Conservation (phyloP, 2,113 vertebrate genomes). For the Python bivittatus region DNA sequence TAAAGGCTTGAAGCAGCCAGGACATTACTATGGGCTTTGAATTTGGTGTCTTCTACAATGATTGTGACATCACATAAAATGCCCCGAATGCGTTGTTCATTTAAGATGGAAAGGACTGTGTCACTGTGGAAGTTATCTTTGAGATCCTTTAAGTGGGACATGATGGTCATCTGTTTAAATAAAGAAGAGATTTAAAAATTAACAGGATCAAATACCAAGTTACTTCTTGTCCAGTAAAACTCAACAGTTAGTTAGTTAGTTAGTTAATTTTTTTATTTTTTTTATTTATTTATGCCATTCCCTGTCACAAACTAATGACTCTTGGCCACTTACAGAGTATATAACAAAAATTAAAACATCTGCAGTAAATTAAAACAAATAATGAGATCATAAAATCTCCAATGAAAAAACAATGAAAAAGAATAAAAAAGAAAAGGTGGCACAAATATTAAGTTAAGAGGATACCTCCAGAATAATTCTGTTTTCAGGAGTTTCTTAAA, state of each 20-base stretch:
- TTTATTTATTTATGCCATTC: background rate
- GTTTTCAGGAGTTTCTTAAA: background rate
- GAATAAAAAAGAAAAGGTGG: background rate
- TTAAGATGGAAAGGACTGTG: constrained; percentile 88
- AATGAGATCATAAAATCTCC: background rate
- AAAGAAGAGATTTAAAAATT: constrained; percentile 21
- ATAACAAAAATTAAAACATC: background rate
- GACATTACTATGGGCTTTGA: constrained; percentile 95
- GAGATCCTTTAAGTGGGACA: constrained; percentile 85
- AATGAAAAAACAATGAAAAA: background rate
- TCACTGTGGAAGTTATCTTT: constrained; percentile 90
- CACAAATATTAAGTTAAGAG: background rate
- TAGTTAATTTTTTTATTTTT: no score
- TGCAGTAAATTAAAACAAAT: background rate
- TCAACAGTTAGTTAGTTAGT: no score
- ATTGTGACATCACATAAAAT: constrained; percentile 96
- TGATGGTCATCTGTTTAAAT: constrained; percentile 87
- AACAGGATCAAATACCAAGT: constrained; percentile 31
- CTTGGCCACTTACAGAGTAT: background rate
- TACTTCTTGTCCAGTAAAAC: constrained; percentile 16
- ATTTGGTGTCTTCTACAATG: constrained; percentile 97
- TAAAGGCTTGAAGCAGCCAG: constrained; percentile 95
- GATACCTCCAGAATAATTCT: background rate
- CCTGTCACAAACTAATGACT: background rate
- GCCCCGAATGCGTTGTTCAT: constrained; percentile 92